A percentile compares a stretch with the other conserved stretches of the same genome.
These are phyloP conservation scores for Magallana nippona DNA, from an alignment of 2,888 invertebrate species.

Conservation along the genomic window DNA sequence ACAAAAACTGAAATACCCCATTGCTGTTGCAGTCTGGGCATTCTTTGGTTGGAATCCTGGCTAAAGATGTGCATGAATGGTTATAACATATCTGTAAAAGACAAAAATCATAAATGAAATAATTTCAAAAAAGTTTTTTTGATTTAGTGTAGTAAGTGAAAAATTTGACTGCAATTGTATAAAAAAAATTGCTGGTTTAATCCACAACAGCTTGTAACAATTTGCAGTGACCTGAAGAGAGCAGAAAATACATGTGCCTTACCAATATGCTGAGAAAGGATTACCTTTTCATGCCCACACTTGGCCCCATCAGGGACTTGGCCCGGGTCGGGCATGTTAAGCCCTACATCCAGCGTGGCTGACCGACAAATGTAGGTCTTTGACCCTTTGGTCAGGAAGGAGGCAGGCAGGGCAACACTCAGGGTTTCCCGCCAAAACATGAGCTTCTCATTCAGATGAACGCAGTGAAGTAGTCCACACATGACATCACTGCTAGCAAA, in stretches of 20 bases:
- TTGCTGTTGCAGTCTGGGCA: conserved; percentile 75
- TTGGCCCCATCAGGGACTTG: conserved; percentile 96
- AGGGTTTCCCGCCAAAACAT: conserved; percentile 79
- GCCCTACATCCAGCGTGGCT: conserved; percentile 94
- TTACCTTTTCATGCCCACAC: conserved; percentile 90
- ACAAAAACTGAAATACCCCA: conserved; percentile 65
- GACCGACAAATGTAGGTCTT: conserved; percentile 87
- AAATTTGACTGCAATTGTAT: too few species aligned
- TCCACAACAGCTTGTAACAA: too few species aligned
- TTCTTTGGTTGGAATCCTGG: conserved; percentile 81
- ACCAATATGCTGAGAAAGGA: not conserved
- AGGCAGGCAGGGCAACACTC: conserved; percentile 73
- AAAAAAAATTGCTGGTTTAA: too few species aligned
- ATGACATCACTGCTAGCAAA: conserved; percentile 83
- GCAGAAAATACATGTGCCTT: too few species aligned
- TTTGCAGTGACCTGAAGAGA: too few species aligned
- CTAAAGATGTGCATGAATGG: conserved; percentile 90
- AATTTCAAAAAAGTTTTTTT: too few species aligned
- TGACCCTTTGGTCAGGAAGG: conserved; percentile 69
- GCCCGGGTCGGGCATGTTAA: conserved; percentile 95
- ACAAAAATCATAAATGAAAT: not conserved
- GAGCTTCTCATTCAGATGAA: conserved; percentile 93
- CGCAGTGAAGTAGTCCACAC: conserved; percentile 97
- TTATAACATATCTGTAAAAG: conserved; percentile 91
- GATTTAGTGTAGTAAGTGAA: too few species aligned